These are phyloP conservation scores for Acanthacorydalis orientalis DNA, from an alignment of 2,888 invertebrate species.

Conservation along the genomic window DNA sequence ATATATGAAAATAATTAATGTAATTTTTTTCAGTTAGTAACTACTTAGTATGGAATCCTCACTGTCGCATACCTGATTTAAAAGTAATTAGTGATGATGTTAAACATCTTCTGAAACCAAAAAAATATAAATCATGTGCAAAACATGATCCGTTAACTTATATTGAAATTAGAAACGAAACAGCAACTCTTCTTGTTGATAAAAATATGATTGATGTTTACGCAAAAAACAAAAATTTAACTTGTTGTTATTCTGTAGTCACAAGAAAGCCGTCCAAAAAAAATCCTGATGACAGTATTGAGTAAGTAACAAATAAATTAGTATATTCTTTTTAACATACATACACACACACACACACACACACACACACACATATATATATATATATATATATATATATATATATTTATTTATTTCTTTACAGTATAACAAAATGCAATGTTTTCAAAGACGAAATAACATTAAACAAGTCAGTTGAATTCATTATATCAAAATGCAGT, in stretches of 20 bases:
- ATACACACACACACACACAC: not conserved
- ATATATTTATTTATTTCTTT: conserved; percentile 3
- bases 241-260: conserved; percentile 22
- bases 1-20: not conserved
- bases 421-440: conserved; percentile 8
- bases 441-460: conserved; percentile 7
- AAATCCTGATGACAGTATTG: conserved; percentile 7
- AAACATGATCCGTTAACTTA: conserved; percentile 21
- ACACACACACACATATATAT: not conserved
- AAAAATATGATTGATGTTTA: conserved; percentile 17
- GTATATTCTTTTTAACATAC: not conserved
- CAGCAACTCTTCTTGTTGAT: conserved; percentile 20
- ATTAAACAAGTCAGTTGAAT: conserved; percentile 5
- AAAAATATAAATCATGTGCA: conserved; percentile 35
- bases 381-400: not conserved
- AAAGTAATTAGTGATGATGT: conserved; percentile 39
- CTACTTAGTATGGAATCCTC: conserved; percentile 38
- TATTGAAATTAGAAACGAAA: conserved; percentile 15
- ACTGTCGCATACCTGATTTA: conserved; percentile 43
- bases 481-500: conserved; percentile 5
- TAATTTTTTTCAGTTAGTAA: conserved; percentile 9
- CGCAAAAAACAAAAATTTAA: conserved; percentile 12
- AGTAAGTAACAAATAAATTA: not conserved
- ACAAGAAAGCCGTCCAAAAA: conserved; percentile 12
- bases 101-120: conserved; percentile 31